Conservation (phyloP, 2,113 vertebrate genomes). For the pig (Sus scrofa) region DNA sequence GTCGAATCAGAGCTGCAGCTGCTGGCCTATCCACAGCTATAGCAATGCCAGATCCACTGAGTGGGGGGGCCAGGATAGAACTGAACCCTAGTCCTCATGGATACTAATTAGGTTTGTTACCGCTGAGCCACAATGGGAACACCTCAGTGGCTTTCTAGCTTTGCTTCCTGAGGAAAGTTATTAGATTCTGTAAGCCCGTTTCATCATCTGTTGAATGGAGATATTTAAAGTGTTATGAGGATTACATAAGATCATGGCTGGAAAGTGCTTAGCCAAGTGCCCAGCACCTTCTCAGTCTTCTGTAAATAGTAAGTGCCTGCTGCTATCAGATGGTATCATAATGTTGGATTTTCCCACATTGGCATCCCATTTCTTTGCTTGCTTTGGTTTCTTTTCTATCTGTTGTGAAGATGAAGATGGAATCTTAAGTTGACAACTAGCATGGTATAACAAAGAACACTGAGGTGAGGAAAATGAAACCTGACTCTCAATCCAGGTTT, state of each 20-base stretch:
- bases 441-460: background rate
- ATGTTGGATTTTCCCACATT: background rate
- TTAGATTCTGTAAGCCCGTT: background rate
- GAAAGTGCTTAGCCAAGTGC: background rate
- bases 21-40: no score
- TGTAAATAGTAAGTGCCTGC: background rate
- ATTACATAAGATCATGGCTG: background rate
- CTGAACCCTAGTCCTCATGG: no score
- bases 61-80: no score
- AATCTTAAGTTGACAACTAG: background rate
- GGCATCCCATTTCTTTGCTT: background rate
- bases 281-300: background rate
- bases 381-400: background rate
- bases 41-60: no score
- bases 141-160: background rate
- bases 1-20: no score
- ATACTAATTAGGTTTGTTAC: no score
- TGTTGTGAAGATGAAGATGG: background rate
- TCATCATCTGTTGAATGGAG: slow-evolving; percentile 9
- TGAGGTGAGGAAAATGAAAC: background rate
- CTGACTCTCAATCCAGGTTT: no score
- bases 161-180: background rate
- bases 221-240: slow-evolving; percentile 13
- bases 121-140: no score
- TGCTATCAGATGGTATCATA: background rate